These are phyloP conservation scores for Actinia equina DNA, from an alignment of 64 coral and sea anemone genomes.

Conservation along the genomic window DNA sequence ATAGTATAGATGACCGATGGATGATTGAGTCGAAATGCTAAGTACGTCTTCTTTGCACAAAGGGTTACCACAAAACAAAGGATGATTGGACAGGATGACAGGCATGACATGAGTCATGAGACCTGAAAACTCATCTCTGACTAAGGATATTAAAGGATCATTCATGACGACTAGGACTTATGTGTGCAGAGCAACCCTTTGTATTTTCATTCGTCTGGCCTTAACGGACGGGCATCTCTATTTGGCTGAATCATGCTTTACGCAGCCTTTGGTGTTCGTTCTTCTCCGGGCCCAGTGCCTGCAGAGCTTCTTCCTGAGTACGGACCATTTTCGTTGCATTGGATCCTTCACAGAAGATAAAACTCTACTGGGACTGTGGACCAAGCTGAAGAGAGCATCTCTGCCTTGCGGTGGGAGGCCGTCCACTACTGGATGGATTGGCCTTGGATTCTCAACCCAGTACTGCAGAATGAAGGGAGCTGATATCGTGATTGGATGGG, in stretches of 20 bases:
- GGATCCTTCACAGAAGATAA: conserved; percentile 40
- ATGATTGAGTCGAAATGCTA: too few species aligned
- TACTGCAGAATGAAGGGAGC: conserved; percentile 38
- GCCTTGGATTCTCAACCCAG: conserved; percentile 40
- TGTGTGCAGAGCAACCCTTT: too few species aligned
- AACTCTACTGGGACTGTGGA: conserved; percentile 49
- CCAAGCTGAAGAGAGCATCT: conserved; percentile 18
- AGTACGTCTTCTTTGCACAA: too few species aligned
- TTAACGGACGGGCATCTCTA: too few species aligned
- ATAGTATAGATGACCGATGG: too few species aligned
- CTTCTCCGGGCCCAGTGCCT: neutral
- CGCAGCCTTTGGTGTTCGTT: neutral
- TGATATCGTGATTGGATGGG: conserved; percentile 56
- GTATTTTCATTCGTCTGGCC: too few species aligned
- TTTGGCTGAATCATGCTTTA: neutral
- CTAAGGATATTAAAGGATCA: too few species aligned
- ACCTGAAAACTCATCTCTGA: too few species aligned
- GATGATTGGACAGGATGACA: too few species aligned
- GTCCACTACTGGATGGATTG: conserved; percentile 37
- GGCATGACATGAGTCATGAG: too few species aligned
- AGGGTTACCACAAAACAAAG: too few species aligned
- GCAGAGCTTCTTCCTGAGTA: conserved; percentile 31
- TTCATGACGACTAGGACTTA: too few species aligned
- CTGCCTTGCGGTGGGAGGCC: conserved; percentile 45
- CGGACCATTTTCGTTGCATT: conserved; percentile 33